Conservation (phyloP, 2,113 vertebrate genomes). For the Glaucidium brasilianum region DNA sequence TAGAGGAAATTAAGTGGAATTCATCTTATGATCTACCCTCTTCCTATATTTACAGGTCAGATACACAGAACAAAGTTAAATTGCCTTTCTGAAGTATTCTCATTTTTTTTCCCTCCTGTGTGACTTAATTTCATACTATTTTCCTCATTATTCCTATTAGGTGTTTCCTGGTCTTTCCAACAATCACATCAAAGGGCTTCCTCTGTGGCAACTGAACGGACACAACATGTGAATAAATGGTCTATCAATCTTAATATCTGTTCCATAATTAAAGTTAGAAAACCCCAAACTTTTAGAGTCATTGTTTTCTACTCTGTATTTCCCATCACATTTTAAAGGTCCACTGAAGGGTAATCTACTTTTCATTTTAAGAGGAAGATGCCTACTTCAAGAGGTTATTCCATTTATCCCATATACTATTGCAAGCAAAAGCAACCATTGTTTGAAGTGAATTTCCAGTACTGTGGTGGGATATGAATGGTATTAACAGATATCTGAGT, state of each 20-base stretch:
- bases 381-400: neutral
- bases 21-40: neutral
- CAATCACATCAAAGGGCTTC: neutral
- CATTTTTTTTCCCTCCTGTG: neutral
- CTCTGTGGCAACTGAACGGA: neutral
- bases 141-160: neutral
- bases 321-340: neutral
- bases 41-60: neutral
- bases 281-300: neutral
- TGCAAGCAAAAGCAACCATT: neutral
- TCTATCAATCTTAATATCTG: neutral
- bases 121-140: neutral
- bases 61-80: neutral
- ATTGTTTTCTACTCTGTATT: neutral
- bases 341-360: neutral
- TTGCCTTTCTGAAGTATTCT: neutral
- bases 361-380: neutral
- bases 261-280: neutral
- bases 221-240: neutral
- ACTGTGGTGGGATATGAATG: neutral
- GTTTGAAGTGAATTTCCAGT: neutral
- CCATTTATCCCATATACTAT: neutral
- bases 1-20: neutral
- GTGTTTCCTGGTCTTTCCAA: neutral
- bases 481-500: neutral